Evolutionary conservation across 2,797 vertebrate genomes (phyloP), one percentile per base, ranked within the genome.

Genomic region (Gouania willdenowi): DNA sequence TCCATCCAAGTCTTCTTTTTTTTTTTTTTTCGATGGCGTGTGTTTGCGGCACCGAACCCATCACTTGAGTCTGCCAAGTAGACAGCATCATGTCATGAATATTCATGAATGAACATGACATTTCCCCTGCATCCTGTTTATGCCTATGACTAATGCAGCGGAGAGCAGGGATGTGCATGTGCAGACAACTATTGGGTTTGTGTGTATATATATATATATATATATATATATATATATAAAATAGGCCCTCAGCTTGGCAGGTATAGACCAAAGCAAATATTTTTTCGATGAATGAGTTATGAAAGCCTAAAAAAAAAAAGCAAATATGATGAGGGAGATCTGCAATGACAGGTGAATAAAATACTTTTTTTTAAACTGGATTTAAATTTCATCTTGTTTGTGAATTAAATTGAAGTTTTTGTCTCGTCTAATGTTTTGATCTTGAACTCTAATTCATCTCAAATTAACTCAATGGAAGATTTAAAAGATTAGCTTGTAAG

Each of bases 81-180:
- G 75, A 83, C 58, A 48, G 66, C 75, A 76, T 79, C 70, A 59
- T 52, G 15, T 10, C 52, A 81, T 87, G 79, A 86, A 88, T 87
- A 85, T 88, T 88, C 81, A 87, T 84, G 76, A 75, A 45, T 61
- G 75, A 82, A 61, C 71, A 63, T 81, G 74, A 82, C 75, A 70
- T 82, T 86, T 84, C 69, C 75, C 70, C 75, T 67, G 69, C 76
- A 77, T 87, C 67, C 76, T 83, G 83, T 83, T 79, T 79, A 68
- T 74, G 73, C 80, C 76, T 75, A 30, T 85, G 73, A 83, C 80
- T 84, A 78, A 84, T 71, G 67, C 71, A 77, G 66, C 48, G 56
- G 71, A 66, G 63, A 48, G 55, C 34, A 30, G 41, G 38, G 50
- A 49, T 29, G 61, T 63, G 56, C 52, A 46, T 71, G 66, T 67